Conservation (phyloP, 2,888 invertebrate species). For the Apodemia duryi region DNA sequence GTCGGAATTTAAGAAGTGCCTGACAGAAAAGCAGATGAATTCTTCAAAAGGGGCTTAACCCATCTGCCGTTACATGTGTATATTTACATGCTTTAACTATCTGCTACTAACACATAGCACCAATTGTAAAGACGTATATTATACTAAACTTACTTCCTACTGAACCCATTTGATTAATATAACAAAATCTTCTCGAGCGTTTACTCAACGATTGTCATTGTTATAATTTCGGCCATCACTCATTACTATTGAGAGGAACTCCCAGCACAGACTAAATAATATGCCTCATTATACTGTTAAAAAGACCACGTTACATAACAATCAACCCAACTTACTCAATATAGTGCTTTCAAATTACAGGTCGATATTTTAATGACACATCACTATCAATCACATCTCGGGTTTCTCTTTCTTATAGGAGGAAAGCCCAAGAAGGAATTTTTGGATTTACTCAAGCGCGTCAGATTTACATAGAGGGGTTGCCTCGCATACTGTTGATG, state of each 20-base stretch:
- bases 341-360: background rate
- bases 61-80: too few relatives aligned
- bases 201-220: conserved; percentile 21
- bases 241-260: conserved; percentile 22
- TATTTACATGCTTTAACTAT: too few relatives aligned
- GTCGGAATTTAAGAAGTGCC: too few relatives aligned
- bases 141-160: background rate
- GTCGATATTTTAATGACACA: conserved; percentile 11
- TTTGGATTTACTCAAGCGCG: too few relatives aligned
- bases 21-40: too few relatives aligned
- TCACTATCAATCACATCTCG: background rate
- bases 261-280: conserved; percentile 26
- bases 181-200: background rate
- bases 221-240: conserved; percentile 22
- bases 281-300: conserved; percentile 13
- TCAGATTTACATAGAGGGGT: too few relatives aligned
- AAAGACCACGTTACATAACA: conserved; percentile 9
- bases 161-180: background rate
- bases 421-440: too few relatives aligned
- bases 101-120: too few relatives aligned
- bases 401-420: background rate
- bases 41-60: too few relatives aligned
- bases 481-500: too few relatives aligned
- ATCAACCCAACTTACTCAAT: conserved; percentile 6
- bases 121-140: too few relatives aligned